Evolutionary conservation across 2,113 vertebrate species (phyloP).

Genomic region (Paramisgurnus dabryanus): DNA sequence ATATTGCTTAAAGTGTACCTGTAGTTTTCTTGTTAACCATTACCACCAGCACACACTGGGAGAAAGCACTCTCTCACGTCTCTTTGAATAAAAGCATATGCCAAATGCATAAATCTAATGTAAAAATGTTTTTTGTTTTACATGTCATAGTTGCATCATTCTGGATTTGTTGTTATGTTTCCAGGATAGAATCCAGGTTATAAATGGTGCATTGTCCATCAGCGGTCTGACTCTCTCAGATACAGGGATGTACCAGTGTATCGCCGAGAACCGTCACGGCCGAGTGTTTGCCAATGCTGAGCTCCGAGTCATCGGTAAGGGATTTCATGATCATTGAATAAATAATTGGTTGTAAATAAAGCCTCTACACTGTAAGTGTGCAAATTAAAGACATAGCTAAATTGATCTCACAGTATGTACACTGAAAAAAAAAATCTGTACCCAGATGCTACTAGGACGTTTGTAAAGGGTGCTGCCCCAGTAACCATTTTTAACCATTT

Average conservation of each 20-base stretch:
- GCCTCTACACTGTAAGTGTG: neutral
- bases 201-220: slow-evolving; percentile 86
- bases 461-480: too few relatives aligned
- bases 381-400: neutral
- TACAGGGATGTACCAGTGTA: slow-evolving; percentile 94
- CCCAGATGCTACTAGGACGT: too few relatives aligned
- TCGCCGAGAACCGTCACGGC: slow-evolving; percentile 91
- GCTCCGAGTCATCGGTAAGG: slow-evolving; percentile 87
- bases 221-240: slow-evolving; percentile 82
- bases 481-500: too few relatives aligned
- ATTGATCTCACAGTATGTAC: too few relatives aligned
- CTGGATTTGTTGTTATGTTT: slow-evolving; percentile 45
- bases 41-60: too few relatives aligned
- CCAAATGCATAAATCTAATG: too few relatives aligned
- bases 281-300: slow-evolving; percentile 86
- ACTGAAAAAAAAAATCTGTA: too few relatives aligned
- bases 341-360: neutral
- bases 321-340: neutral
- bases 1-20: too few relatives aligned
- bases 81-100: too few relatives aligned
- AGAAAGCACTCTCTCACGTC: too few relatives aligned
- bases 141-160: neutral
- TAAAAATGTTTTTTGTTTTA: neutral
- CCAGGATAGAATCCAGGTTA: slow-evolving; percentile 88
- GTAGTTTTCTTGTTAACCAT: too few relatives aligned